Base-by-base conservation (phyloP, 2,888 invertebrate genomes). In the Lathronympha strigana region DNA sequence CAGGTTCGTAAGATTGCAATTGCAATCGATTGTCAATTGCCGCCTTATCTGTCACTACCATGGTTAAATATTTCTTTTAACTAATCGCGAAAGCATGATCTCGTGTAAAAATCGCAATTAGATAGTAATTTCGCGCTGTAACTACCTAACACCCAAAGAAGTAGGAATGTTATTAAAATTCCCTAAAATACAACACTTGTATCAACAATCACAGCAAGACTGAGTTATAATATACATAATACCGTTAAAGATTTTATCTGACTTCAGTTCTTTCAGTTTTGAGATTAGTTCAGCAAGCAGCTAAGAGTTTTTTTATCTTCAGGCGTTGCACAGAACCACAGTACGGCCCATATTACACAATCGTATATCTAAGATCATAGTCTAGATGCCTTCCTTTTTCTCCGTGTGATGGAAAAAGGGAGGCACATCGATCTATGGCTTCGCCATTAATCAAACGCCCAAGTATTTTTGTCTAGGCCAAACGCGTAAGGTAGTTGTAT, bases 21-120 rank as follows among this genome's bases (percentile, higher is more conserved):
- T n/a, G n/a, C n/a, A n/a, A n/a, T n/a, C n/a, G n/a, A n/a, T n/a
- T 79, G 89, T 90, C 90, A 90, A 90, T 90, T 90, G 83, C 82
- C 79, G 78, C 74, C 77, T 81, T 79, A 74, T 82, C 76, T 81
- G 77, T 82, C 78, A 79, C 17, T 25, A 36, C 40, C 17, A 21
- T 45, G 5, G 13, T 21, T 45, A 19, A 21, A 3, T 28, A 11
- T 38, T 50, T 25, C 28, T 0, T 40, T 51, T 51, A 17, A 40
- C 19, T 61, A 11, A 43, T 21, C 19, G 31, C 19, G 11, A 51
- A 28, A 23, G 13, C 3, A 11, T 50, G 28, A 47, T 25, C 15
- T 13, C 19, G n/a, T n/a, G 6, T 19, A 11, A n/a, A 47, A 19
- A 17, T 47, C 4, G 5, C 21, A 49, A 28, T 15, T 25, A 49